Conservation (phyloP, 2,797 vertebrate genomes). For the Phoeniculus purpureus region DNA sequence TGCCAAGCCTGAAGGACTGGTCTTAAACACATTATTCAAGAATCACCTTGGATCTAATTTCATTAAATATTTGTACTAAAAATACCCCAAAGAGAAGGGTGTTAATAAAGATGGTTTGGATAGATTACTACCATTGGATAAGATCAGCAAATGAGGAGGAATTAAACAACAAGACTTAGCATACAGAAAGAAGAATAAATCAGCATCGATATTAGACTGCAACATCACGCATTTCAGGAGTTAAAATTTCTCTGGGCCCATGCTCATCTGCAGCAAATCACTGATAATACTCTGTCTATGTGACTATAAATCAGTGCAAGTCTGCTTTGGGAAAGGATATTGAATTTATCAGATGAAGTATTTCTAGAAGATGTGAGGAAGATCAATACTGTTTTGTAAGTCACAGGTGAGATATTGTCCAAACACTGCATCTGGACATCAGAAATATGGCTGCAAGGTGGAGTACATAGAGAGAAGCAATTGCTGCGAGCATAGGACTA, state of each 20-base stretch:
- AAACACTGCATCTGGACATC: background rate
- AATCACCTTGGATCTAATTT: background rate
- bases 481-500: background rate
- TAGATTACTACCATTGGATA: background rate
- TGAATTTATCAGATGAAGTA: constrained; percentile 3
- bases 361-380: background rate
- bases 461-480: background rate
- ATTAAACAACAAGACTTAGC: background rate
- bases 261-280: background rate
- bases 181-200: background rate
- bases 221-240: background rate
- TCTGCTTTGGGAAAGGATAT: constrained; percentile 9
- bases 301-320: background rate
- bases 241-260: background rate
- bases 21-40: background rate
- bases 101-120: background rate
- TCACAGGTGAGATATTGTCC: background rate
- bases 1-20: background rate
- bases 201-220: background rate
- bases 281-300: background rate
- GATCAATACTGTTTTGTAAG: constrained; percentile 22
- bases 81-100: background rate
- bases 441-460: background rate
- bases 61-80: background rate
- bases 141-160: background rate